Conservation (phyloP, 2,113 vertebrate species). For the Okapia johnstoni region DNA sequence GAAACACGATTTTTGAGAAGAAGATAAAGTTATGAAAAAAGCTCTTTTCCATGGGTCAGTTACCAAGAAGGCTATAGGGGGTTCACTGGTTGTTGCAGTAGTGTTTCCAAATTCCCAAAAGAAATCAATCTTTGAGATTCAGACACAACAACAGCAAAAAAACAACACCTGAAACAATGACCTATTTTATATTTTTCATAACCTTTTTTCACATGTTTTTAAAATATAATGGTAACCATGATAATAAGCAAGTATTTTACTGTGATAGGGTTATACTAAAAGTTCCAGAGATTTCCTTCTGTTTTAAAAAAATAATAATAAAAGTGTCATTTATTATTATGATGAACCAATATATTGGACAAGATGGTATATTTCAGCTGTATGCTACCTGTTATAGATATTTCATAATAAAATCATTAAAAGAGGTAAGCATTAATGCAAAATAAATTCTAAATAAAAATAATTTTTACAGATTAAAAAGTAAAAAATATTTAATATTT, state of each 20-base stretch:
- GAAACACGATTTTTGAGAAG: background rate
- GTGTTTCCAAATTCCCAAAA: background rate
- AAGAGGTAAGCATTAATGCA: background rate
- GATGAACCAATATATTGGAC: background rate
- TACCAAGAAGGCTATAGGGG: background rate
- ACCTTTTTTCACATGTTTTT: background rate
- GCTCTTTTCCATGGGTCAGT: background rate
- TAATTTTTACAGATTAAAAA: background rate
- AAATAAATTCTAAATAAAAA: constrained; percentile 29
- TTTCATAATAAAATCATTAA: background rate
- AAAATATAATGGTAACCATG: background rate
- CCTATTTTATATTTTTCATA: background rate
- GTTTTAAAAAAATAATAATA: background rate
- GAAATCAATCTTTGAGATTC: background rate
- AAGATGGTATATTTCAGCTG: background rate
- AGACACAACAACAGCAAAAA: background rate
- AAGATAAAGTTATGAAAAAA: background rate
- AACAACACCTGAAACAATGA: background rate
- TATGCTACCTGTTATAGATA: background rate
- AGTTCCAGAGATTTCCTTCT: background rate
- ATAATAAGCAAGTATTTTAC: background rate
- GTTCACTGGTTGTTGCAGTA: background rate
- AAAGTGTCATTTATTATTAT: background rate
- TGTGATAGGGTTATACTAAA: background rate
- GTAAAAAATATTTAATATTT: background rate